Evolutionary conservation across 2,113 vertebrate genomes (phyloP), one percentile per base, ranked within the genome.

Genomic region (Hippocampus guttulatus): DNA sequence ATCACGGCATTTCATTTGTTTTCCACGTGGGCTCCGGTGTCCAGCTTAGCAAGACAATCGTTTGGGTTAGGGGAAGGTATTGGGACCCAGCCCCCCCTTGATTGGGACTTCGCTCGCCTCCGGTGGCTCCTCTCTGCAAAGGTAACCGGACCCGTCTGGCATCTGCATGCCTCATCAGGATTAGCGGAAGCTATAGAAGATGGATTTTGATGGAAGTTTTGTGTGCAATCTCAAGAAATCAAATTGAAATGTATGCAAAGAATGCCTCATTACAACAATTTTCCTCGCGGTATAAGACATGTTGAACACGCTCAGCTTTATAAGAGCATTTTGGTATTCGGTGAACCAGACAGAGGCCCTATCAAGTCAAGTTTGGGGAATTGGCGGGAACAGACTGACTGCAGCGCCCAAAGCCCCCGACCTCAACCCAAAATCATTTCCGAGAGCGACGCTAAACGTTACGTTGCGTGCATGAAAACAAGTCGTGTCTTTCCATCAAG

Each of bases 401-500:
- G 61, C 9, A 63, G 33, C 3, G 9, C n/a, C 21, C 20, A 47
- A 43, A 47, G 41, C n/a, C 14, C 64, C 15, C 8, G 4, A 25
- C 23, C 64, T 65, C 64, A 43, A 45, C 20, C 62, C 4, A 1
- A n/a, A 43, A 43, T 21, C 43, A 41, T n/a, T 40, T 25, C 8
- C 3, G 45, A 40, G 1, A n/a, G n/a, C 14, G 21, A 64, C 40
- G 3, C 4, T 7, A 41, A 64, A 64, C 12, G 62, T n/a, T 64
- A 65, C 47, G n/a, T 27, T 27, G 38, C 14, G 27, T 47, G n/a
- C n/a, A 71, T 71, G 70, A 71, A 70, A 79, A 79, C 79, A 71
- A 79, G 77, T 81, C 67, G 75, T 45, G 73, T 75, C 79, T 71
- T 51, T 81, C 73, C 67, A 74, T 70, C 79, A 82, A 87, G 85